Conservation (phyloP, 2,113 vertebrate species). For the Platysternon megacephalum region DNA sequence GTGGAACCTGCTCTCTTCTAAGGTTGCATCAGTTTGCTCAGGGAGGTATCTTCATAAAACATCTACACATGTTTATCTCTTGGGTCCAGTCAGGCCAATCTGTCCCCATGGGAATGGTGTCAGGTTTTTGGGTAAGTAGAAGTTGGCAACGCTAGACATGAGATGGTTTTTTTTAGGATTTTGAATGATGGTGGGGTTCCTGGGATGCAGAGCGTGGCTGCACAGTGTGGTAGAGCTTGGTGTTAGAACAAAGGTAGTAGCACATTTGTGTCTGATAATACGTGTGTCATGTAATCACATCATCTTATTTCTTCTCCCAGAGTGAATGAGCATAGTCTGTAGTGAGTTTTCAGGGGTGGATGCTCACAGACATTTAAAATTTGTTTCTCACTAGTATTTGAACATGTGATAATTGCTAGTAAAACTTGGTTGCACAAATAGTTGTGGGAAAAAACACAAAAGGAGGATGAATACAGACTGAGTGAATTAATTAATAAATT, state of each 20-base stretch:
- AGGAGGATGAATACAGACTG: background rate
- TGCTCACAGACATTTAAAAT: background rate
- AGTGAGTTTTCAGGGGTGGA: background rate
- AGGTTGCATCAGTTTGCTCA: background rate
- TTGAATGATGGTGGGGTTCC: background rate
- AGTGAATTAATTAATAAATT: background rate
- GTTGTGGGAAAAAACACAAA: background rate
- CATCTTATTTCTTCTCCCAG: background rate
- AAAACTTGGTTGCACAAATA: background rate
- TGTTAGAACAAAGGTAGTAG: background rate
- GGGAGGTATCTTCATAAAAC: accelerated
- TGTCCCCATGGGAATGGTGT: background rate
- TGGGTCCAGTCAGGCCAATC: background rate
- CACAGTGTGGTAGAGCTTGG: background rate
- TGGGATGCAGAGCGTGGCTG: background rate
- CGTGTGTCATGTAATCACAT: background rate
- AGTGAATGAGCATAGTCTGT: background rate
- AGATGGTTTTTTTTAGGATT: background rate
- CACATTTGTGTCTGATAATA: background rate
- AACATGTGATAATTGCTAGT: background rate
- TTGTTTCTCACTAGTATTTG: background rate
- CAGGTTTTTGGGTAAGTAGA: background rate
- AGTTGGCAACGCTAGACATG: background rate
- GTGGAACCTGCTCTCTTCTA: background rate
- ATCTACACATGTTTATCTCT: background rate